A percentile compares a stretch with the other conserved stretches of the same genome.
Conservation (phyloP, 2,888 invertebrate species). For the Oscheius sp. region DNA sequence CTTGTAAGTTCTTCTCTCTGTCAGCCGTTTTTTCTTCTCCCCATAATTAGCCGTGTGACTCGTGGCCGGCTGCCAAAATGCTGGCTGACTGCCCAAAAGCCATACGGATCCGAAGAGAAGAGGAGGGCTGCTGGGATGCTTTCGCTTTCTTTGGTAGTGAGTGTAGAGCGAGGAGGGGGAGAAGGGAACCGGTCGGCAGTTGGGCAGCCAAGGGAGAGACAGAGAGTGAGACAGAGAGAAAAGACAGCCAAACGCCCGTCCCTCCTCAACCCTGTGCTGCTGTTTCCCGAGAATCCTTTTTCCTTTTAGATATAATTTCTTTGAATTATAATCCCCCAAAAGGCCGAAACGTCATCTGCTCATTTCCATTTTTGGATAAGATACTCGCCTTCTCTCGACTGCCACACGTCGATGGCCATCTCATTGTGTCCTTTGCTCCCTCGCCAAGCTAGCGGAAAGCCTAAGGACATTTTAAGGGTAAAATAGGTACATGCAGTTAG, state of each 20-base stretch:
- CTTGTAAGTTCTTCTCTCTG: too few species aligned
- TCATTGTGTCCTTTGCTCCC: background rate
- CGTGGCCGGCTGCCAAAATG: background rate
- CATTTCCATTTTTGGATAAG: background rate
- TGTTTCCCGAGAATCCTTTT: background rate
- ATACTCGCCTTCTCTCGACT: background rate
- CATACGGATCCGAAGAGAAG: background rate
- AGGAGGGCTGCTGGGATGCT: background rate
- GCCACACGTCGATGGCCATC: background rate
- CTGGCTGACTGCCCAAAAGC: background rate
- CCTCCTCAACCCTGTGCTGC: too few species aligned
- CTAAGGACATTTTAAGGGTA: background rate
- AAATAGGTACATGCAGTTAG: too few species aligned
- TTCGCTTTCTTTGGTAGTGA: constrained; percentile 36
- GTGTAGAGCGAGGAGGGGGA: constrained; percentile 11
- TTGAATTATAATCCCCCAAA: too few species aligned
- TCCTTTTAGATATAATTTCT: background rate
- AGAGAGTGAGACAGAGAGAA: constrained; percentile 1
- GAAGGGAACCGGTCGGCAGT: constrained; percentile 27
- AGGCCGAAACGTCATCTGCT: constrained; percentile 2
- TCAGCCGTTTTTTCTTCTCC: too few species aligned
- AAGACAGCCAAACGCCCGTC: background rate
- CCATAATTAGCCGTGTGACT: too few species aligned
- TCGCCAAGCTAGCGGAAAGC: background rate
- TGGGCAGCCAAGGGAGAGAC: constrained; percentile 2